A percentile compares a stretch with the other conserved stretches of the same genome.
Conservation (phyloP, 2,113 vertebrate genomes). For the Ovibos moschatus region DNA sequence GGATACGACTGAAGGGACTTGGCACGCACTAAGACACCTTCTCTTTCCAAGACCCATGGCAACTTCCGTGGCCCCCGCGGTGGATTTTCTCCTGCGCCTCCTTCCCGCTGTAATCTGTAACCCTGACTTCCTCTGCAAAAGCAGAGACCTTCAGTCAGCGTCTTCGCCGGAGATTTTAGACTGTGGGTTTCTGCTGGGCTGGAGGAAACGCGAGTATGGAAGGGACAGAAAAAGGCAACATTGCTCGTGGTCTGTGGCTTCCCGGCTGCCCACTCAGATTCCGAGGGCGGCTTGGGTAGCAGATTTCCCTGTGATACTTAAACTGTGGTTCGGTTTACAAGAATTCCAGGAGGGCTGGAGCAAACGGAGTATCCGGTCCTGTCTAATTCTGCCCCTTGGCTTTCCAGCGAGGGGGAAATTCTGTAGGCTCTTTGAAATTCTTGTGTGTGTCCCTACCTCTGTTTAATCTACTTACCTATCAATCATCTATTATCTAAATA, state of each 20-base stretch:
- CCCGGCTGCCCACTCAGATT: too few species aligned
- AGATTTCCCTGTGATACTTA: background rate
- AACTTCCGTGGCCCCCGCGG: rapidly evolving
- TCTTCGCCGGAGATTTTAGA: too few species aligned
- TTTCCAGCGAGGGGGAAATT: rapidly evolving
- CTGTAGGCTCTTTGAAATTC: background rate
- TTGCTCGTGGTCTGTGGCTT: background rate
- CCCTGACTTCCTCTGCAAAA: background rate
- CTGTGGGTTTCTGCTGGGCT: background rate
- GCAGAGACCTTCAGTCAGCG: background rate
- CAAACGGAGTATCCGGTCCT: rapidly evolving
- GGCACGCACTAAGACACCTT: rapidly evolving
- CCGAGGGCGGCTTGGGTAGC: background rate
- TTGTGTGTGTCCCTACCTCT: background rate
- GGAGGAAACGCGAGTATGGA: background rate
- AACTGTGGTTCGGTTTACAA: background rate
- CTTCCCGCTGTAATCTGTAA: too few species aligned
- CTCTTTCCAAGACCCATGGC: background rate
- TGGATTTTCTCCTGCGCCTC: background rate
- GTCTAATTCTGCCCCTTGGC: background rate
- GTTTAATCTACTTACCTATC: background rate
- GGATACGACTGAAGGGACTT: background rate
- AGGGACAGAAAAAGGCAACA: background rate
- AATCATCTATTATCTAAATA: background rate
- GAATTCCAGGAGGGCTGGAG: background rate